These are phyloP conservation scores for Prinia subflava DNA, from an alignment of 2,113 vertebrate genomes.

Conservation along the genomic window DNA sequence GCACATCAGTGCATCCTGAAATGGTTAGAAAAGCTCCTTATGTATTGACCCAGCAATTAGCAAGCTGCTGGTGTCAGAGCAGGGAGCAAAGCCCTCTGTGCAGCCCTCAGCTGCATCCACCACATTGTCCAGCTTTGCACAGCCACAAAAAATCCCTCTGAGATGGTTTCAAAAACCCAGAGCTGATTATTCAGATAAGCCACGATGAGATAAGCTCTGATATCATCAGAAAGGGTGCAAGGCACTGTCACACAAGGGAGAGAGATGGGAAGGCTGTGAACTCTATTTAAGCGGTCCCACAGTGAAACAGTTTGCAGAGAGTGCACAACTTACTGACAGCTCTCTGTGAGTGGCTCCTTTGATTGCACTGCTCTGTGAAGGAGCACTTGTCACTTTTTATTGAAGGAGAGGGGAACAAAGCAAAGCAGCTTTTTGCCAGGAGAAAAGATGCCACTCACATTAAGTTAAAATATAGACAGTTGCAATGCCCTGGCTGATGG, in stretches of 20 bases:
- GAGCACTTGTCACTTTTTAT: conserved; percentile 51
- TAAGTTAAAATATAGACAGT: conserved; percentile 23
- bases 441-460: conserved; percentile 44
- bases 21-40: not conserved
- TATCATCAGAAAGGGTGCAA: not conserved
- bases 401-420: conserved; percentile 34
- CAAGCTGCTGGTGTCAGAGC: not conserved
- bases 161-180: not conserved
- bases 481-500: not conserved
- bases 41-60: not conserved
- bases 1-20: not conserved
- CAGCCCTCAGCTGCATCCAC: not conserved
- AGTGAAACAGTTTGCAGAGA: not conserved
- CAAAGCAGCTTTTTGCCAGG: conserved; percentile 30
- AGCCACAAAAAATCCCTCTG: not conserved
- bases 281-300: not conserved
- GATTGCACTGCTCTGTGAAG: conserved; percentile 16
- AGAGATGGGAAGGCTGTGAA: conserved; percentile 6
- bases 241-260: not conserved
- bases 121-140: not conserved
- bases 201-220: not conserved
- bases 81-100: not conserved
- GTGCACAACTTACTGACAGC: not conserved
- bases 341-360: conserved; percentile 7
- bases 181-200: conserved; percentile 6